A percentile compares a stretch with the other conserved stretches of the same genome.
These are phyloP conservation scores for Drosophila novamexicana DNA, from an alignment of 1,140 invertebrate species.

Conservation along the genomic window DNA sequence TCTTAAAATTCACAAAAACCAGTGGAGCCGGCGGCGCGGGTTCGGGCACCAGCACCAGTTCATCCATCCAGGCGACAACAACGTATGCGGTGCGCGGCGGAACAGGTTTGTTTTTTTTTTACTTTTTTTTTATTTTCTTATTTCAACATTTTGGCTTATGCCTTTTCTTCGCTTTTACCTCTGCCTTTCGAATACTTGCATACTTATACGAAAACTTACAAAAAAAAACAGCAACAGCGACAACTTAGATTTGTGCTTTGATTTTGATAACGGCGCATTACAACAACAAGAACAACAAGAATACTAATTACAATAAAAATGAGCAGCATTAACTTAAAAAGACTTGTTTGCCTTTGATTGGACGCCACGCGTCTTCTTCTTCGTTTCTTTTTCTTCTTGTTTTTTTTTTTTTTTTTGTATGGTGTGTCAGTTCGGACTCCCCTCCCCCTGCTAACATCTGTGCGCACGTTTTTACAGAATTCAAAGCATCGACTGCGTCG, in stretches of 20 bases:
- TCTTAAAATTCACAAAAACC: slow-evolving; percentile 63
- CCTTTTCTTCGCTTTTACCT: slow-evolving; percentile 13
- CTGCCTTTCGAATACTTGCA: neutral
- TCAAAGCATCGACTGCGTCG: slow-evolving; percentile 11
- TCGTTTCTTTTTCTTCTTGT: neutral
- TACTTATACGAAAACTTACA: too few relatives aligned
- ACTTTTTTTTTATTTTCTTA: slow-evolving; percentile 13
- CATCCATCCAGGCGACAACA: slow-evolving; percentile 69
- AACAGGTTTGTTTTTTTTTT: slow-evolving; percentile 66
- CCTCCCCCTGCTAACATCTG: neutral
- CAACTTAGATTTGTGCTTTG: slow-evolving; percentile 8
- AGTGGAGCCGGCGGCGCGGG: slow-evolving; percentile 63
- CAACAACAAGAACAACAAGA: neutral
- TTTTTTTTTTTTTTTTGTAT: neutral
- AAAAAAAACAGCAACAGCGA: neutral
- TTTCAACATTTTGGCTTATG: slow-evolving; percentile 11
- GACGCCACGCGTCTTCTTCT: too few relatives aligned
- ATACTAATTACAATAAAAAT: slow-evolving; percentile 4
- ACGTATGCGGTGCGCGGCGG: slow-evolving; percentile 67
- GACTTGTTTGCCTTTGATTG: slow-evolving; percentile 23
- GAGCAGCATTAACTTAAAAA: neutral
- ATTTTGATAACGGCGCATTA: slow-evolving; percentile 17
- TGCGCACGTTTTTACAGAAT: slow-evolving; percentile 16
- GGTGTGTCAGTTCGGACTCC: neutral
- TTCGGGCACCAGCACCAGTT: slow-evolving; percentile 62